Evolutionary conservation across 2,888 invertebrate species (phyloP), one percentile per base, ranked within the genome.

Genomic region (Cylloceria caligata): DNA sequence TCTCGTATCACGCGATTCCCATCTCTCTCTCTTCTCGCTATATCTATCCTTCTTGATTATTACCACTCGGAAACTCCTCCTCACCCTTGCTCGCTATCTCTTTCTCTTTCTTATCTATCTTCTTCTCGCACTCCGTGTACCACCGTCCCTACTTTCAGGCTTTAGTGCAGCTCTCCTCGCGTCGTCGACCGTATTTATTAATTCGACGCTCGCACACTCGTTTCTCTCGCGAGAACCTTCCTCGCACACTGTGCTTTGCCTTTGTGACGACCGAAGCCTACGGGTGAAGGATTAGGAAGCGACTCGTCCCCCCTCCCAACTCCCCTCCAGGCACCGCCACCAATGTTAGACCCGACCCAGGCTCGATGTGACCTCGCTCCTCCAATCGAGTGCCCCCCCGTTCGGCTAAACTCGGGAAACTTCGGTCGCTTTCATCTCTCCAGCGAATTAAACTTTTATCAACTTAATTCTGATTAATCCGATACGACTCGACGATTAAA

Each of bases 201-300:
- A 77, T 76, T 73, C 80, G 69, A 76, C 80, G 68, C 84, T 84
- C 83, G 78, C 80, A 78, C 77, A 80, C 80, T 80, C 39, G 67
- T 21, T 57, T 65, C 69, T 60, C 67, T 36, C 72, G 30, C 75
- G 42, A 75, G 76, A 80, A 83, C 83, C 86, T 85, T 86, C 65
- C 79, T 79, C 85, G 81, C 62, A 74, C 80, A 84, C 86, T 86
- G 71, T 85, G 76, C 84, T 85, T 85, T 84, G 80, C 83, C 88
- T 88, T 87, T 87, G 85, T 88, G 87, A 87, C 83, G 85, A 82
- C 74, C 42, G 76, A 75, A 60, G 39, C 81, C 79, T 83, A 78
- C 83, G 84, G 85, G 60, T 34, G 73, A 84, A 83, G 80, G 80
- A 84, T 83, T 86, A 81, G 60, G 80, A 77, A 71, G 68, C 39